These are phyloP conservation scores for Cybosia mesomella DNA, from an alignment of 2,888 invertebrate genomes.

Conservation along the genomic window DNA sequence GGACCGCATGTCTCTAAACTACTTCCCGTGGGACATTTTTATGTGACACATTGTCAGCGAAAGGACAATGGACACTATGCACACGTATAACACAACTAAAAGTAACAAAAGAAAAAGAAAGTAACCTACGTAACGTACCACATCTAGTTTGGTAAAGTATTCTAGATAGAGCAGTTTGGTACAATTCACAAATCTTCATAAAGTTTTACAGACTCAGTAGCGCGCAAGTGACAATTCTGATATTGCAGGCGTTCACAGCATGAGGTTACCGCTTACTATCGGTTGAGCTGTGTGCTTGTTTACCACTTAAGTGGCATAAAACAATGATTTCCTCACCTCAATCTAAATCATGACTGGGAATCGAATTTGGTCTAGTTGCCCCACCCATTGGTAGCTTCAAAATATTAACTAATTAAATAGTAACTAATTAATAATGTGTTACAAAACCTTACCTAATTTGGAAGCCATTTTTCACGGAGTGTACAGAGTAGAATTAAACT, in stretches of 20 bases:
- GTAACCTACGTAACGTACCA: background rate
- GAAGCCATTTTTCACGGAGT: background rate
- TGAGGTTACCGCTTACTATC: background rate
- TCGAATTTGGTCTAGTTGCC: background rate
- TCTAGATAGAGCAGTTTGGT: background rate
- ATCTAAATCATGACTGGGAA: background rate
- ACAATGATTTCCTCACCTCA: too few species aligned
- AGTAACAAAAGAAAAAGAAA: conserved; percentile 3
- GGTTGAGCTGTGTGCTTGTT: background rate
- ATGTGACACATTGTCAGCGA: background rate
- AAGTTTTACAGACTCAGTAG: background rate
- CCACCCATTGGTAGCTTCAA: background rate
- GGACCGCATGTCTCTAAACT: background rate
- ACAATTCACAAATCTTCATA: background rate
- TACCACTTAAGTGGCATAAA: too few species aligned
- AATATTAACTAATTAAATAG: background rate
- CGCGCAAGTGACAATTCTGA: background rate
- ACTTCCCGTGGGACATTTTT: background rate
- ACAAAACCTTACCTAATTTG: background rate
- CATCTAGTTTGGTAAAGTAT: background rate
- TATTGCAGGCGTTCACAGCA: background rate
- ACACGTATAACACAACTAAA: background rate
- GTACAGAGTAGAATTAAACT: background rate
- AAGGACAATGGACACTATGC: background rate
- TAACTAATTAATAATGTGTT: background rate